Base-by-base conservation (phyloP, 2,888 invertebrate species). In the Lamellibrachia columna region DNA sequence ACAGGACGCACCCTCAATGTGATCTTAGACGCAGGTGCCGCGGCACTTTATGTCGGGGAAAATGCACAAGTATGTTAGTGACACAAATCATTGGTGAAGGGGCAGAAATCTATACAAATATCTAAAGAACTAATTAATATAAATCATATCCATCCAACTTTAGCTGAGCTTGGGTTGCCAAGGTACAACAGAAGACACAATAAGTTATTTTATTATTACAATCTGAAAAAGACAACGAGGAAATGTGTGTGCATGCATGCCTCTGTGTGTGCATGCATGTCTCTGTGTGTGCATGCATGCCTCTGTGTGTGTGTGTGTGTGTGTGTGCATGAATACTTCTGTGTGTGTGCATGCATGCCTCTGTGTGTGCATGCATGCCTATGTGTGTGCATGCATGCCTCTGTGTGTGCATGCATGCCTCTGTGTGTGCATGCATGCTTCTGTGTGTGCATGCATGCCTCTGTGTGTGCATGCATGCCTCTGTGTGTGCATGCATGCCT, bases 21-120 rank as follows among this genome's bases (percentile, higher is more conserved):
- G 90, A 91, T 94, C 75, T 91, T 93, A 40, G 94, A 94, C n/a
- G 94, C 94, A 75, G 93, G 92, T 3, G 94, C 94, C 9, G 94
- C 94, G n/a, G 93, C 93, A 28, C 93, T 94, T 8, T 92, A 92
- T 52, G 90, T 92, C 11, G 40, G 91, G 11, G 93, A 94, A 53
- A 90, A 91, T 58, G 53, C 93, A 40, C 93, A 94, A 93, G 94
- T 94, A 53, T 1, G 53, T 53, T 92, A 15, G 52, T 52, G 60
- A 9, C 60, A 15, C 22, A 40, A 28, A 53, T 91, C 40, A 40
- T 28, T 52, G 40, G 7, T 8, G n/a, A 91, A 22, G 22, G 4
- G 9, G 53, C 55, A 53, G 11, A 40, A 7, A 6, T 52, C n/a
- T 52, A 53, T 9, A n/a, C 1, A 75, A 15, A 75, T n/a, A 75